Base-by-base conservation (phyloP, 2,888 invertebrate species). In the Hirtodrosophila cameraria region DNA sequence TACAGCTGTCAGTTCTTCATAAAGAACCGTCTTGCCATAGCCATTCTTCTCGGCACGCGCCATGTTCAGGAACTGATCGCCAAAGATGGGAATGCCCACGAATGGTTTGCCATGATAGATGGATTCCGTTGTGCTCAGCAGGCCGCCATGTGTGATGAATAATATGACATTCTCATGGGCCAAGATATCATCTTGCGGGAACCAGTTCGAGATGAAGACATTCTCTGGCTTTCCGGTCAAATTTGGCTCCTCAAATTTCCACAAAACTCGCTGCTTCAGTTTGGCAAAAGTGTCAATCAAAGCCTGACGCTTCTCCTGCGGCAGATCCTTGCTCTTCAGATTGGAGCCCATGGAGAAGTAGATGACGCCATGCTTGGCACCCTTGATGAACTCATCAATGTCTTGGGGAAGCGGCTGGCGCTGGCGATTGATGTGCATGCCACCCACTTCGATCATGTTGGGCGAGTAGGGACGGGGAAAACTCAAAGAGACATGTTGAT, bases 71-170 rank as follows among this genome's bases (percentile, higher is more conserved):
- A 90, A 89, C 75, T 93, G 93, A 81, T 93, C 93, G 0, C 89
- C 91, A 54, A 91, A 91, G 12, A 93, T 87, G 0, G 93, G 93
- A 39, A 93, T 90, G 1, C 92, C 92, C n/a, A 92, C 75, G n/a
- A 92, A 77, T 0, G 92, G 92, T 11, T 91, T 91, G 12, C 91
- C 92, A 64, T 91, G 90, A 42, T 91, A 91, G 42, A 92, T 81
- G 0, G 92, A 89, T 64, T 92, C 92, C 0, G 89, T 91, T n/a
- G 90, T 91, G 68, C 92, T 92, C n/a, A 92, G 72, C 5, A 92
- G 63, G 0, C 92, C 92, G 1, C 92, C 92, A 39, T 92, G 92
- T 0, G 92, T 92, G 6, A 92, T 91, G 53, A 92, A 92, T 0
- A 90, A 60, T 33, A 89, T 89, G 0, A 92, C 88, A 70, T 92